Percentiles rank a stretch among this genome's conserved stretches.
Conservation (phyloP, 2,888 invertebrate genomes). For the Tenthredo amoena region DNA sequence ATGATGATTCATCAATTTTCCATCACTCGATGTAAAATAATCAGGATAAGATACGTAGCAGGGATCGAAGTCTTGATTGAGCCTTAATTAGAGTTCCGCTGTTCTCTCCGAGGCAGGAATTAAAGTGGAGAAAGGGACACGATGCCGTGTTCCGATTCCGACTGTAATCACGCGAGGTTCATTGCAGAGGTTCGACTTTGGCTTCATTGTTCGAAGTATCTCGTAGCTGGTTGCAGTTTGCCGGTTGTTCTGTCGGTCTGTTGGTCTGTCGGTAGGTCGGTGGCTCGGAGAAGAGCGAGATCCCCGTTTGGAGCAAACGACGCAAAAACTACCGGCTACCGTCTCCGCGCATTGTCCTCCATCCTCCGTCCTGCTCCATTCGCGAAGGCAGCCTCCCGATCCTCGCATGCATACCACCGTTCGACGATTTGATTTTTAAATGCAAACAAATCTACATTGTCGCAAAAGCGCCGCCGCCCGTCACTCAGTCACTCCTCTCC, state of each 20-base stretch:
- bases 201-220: slow-evolving; percentile 38
- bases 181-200: slow-evolving; percentile 34
- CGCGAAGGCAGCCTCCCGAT: background rate
- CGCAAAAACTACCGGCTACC: slow-evolving; percentile 72
- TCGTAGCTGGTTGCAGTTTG: slow-evolving; percentile 6
- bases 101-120: slow-evolving; percentile 54
- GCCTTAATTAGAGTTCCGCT: slow-evolving; percentile 43
- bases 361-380: slow-evolving; percentile 48
- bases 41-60: background rate
- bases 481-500: slow-evolving; percentile 51
- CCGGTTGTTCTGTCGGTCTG: slow-evolving; percentile 35
- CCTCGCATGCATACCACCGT: slow-evolving; percentile 67
- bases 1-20: background rate
- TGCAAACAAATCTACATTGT: slow-evolving; percentile 78
- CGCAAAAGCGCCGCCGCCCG: slow-evolving; percentile 74
- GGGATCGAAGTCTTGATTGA: slow-evolving; percentile 2
- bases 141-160: slow-evolving; percentile 51
- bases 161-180: slow-evolving; percentile 37
- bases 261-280: slow-evolving; percentile 61
- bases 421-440: slow-evolving; percentile 76
- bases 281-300: slow-evolving; percentile 62
- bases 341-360: slow-evolving; percentile 61
- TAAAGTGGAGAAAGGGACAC: slow-evolving; percentile 27
- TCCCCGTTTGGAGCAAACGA: slow-evolving; percentile 68
- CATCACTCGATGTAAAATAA: background rate